These are phyloP conservation scores for Sprattus sprattus DNA, from an alignment of 2,113 vertebrate species.

Conservation along the genomic window DNA sequence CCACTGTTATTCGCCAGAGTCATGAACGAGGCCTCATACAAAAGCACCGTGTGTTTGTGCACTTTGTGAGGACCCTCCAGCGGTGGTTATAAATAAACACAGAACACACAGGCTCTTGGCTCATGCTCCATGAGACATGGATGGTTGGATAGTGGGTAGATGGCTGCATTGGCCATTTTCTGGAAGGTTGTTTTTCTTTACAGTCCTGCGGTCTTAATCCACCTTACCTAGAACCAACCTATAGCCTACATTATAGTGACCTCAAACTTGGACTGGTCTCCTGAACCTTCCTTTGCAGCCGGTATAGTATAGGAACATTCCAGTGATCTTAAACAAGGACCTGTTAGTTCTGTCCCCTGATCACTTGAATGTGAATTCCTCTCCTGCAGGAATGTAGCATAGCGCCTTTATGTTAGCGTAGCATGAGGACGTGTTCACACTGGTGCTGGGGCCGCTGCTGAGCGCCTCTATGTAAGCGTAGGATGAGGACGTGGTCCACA, in stretches of 20 bases:
- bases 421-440: background rate
- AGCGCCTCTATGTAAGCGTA: background rate
- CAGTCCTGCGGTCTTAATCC: background rate
- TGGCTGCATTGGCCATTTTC: background rate
- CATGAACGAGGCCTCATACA: constrained; percentile 26
- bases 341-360: background rate
- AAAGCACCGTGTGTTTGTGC: constrained; percentile 21
- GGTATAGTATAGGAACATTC: background rate
- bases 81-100: background rate
- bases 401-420: background rate
- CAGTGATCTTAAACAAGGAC: background rate
- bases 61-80: background rate
- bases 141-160: background rate
- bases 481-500: background rate
- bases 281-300: background rate
- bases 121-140: background rate
- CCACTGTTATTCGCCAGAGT: constrained; percentile 17
- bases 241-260: background rate
- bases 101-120: background rate
- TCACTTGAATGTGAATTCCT: background rate
- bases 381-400: background rate
- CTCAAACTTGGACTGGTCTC: background rate
- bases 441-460: background rate
- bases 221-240: background rate
- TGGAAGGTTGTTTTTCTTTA: background rate